Evolutionary conservation across 2,113 vertebrate genomes (phyloP).

Genomic region (Mesocricetus auratus): DNA sequence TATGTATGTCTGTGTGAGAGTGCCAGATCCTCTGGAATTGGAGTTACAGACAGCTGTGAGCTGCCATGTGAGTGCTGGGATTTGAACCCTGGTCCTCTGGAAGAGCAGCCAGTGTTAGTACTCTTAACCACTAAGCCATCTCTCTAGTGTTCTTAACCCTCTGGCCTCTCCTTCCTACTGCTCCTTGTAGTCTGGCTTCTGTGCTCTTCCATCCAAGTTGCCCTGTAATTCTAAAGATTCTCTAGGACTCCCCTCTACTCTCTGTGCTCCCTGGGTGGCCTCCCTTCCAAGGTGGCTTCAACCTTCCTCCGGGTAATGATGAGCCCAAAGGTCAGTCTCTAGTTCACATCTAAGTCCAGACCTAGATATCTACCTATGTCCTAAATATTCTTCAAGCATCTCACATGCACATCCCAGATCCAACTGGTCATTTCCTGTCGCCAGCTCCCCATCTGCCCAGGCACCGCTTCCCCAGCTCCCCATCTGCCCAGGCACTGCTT

Average conservation of each 20-base stretch:
- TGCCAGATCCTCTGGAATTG: neutral
- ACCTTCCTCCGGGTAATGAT: too few relatives aligned
- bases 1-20: neutral
- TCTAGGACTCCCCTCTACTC: neutral
- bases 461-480: neutral
- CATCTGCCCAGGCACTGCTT: neutral
- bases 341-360: neutral
- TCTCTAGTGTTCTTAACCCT: too few relatives aligned
- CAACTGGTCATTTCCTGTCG: neutral
- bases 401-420: neutral
- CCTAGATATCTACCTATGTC: neutral
- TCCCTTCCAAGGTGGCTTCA: neutral
- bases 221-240: neutral
- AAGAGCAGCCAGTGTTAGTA: neutral
- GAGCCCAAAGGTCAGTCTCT: neutral
- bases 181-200: neutral
- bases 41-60: neutral
- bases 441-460: accelerated
- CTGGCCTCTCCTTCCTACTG: neutral
- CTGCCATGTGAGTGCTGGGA: neutral
- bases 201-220: neutral
- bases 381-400: neutral
- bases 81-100: neutral
- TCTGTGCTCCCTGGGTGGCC: too few relatives aligned
- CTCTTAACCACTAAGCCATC: neutral